phyloP scores from a whole-genome alignment of 2,888 invertebrate genomes.

The Subacronicta megacephala region DNA sequence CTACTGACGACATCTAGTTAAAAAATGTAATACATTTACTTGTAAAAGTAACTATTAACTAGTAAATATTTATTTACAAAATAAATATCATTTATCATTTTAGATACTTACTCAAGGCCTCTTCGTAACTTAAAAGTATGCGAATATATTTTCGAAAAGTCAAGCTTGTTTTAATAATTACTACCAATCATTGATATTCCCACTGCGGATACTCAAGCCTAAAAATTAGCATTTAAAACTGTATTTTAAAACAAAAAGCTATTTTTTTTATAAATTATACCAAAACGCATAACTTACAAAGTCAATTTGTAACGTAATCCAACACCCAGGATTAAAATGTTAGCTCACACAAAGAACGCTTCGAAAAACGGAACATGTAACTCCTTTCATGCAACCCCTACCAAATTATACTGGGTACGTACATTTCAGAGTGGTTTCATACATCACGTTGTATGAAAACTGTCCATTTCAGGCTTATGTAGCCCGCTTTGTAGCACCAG shows the following conservation, averaged over 20 bases:
- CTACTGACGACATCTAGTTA: no score
- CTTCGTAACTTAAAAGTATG: no score
- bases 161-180: not conserved
- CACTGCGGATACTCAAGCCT: not conserved
- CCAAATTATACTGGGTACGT: not conserved
- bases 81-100: no score
- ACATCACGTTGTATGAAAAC: not conserved
- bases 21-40: no score
- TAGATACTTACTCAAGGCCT: no score
- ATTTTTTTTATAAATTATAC: not conserved
- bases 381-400: not conserved
- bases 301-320: not conserved
- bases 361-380: not conserved
- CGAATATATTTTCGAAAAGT: no score
- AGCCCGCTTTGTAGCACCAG: not conserved
- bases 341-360: not conserved
- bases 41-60: no score
- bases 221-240: not conserved
- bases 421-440: not conserved
- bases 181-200: not conserved
- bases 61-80: no score
- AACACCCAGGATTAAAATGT: not conserved
- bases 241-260: not conserved
- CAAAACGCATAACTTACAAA: not conserved
- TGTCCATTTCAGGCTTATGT: not conserved